Conservation (phyloP, 2,113 vertebrate genomes). For the Lepisosteus osseus region DNA sequence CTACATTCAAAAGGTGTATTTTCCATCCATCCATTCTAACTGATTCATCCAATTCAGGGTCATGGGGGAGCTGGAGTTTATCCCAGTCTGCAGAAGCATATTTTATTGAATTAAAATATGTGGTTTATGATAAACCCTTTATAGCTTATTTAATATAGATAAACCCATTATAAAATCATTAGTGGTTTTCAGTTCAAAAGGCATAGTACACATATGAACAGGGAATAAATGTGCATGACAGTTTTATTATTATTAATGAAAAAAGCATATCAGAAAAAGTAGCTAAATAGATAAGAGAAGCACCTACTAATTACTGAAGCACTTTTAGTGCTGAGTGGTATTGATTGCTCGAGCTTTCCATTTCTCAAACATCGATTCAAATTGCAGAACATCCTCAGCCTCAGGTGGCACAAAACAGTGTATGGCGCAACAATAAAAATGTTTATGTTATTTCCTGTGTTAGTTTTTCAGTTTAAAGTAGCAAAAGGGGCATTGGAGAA, state of each 20-base stretch:
- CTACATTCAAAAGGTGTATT: slow-evolving; percentile 11
- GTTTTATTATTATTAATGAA: no score
- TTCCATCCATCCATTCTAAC: no score
- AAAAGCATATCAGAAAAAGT: not conserved
- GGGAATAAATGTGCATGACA: no score
- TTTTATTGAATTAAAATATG: no score
- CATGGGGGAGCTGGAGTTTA: no score
- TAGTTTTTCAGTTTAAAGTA: not conserved
- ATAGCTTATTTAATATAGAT: not conserved
- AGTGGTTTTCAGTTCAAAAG: no score
- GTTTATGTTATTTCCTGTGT: not conserved
- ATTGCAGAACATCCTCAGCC: not conserved
- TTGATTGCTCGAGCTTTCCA: slow-evolving; percentile 20
- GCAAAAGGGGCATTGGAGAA: not conserved
- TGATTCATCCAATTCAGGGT: no score
- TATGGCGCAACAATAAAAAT: not conserved
- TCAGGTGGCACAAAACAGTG: not conserved
- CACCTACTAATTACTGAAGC: not conserved
- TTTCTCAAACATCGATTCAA: not conserved
- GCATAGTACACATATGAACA: no score
- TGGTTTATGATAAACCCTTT: no score
- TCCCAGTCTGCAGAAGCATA: not conserved
- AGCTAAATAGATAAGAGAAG: not conserved
- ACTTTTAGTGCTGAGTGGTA: not conserved
- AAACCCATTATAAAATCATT: not conserved